phyloP scores from a whole-genome alignment of 2,888 invertebrate genomes.

The Archips xylosteana region DNA sequence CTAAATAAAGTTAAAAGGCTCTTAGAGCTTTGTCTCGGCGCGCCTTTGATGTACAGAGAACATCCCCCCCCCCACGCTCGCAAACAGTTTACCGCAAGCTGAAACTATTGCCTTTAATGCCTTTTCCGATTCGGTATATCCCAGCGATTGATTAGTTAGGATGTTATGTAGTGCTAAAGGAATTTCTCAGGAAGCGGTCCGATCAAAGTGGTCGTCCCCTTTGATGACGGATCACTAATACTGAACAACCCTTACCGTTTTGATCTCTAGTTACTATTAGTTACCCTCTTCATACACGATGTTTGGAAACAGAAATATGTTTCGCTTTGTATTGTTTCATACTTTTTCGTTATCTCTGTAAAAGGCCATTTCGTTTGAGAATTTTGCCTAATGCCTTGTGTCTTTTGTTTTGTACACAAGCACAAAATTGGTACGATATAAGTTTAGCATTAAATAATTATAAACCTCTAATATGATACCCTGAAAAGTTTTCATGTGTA shows the following conservation, averaged over 20 bases:
- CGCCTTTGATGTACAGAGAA: constrained; percentile 80
- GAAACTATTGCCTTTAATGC: constrained; percentile 83
- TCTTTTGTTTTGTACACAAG: constrained; percentile 3
- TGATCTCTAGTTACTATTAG: constrained; percentile 58
- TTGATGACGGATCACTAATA: constrained; percentile 67
- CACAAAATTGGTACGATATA: background rate
- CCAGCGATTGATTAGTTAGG: constrained; percentile 80
- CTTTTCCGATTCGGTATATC: constrained; percentile 77
- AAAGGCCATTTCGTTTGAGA: constrained; percentile 32
- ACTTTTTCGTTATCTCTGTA: constrained; percentile 29
- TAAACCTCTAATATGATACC: background rate
- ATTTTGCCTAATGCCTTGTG: constrained; percentile 8
- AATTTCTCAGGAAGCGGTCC: constrained; percentile 74
- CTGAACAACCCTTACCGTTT: constrained; percentile 69
- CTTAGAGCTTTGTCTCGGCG: constrained; percentile 83
- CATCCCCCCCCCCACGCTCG: constrained; percentile 57
- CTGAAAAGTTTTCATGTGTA: background rate
- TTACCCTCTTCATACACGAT: constrained; percentile 41
- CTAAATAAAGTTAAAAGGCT: constrained; percentile 86
- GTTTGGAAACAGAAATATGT: constrained; percentile 37
- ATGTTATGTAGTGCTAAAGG: constrained; percentile 68
- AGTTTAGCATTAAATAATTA: background rate
- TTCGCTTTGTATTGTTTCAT: constrained; percentile 32
- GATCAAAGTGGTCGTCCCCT: constrained; percentile 72
- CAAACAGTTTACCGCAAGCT: constrained; percentile 83